These are phyloP conservation scores for Antechinus stuartii DNA, from an alignment of 2,113 vertebrate species.

Conservation along the genomic window DNA sequence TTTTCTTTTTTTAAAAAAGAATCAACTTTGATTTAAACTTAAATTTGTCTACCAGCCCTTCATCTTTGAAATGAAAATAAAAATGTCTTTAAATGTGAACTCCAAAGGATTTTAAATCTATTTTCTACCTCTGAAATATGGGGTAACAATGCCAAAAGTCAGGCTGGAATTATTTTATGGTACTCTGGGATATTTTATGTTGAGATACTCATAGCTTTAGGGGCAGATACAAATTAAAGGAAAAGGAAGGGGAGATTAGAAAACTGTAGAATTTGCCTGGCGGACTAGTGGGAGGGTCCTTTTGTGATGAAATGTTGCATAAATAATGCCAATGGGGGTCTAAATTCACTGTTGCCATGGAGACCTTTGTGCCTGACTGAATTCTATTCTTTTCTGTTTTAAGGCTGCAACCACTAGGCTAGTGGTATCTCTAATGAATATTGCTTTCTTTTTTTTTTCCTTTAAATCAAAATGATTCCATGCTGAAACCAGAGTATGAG, in stretches of 20 bases:
- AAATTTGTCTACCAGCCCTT: constrained; percentile 9
- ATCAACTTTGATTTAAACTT: constrained; percentile 33
- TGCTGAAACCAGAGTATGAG: constrained; percentile 66
- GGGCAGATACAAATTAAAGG: constrained; percentile 56
- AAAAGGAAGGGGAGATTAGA: constrained; percentile 70
- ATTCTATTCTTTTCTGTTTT: constrained; percentile 84
- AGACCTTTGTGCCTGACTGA: constrained; percentile 96
- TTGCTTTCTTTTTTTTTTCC: constrained; percentile 71
- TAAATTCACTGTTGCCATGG: constrained; percentile 94
- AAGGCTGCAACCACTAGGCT: constrained; percentile 80
- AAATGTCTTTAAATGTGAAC: constrained; percentile 11
- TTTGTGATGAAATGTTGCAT: constrained; percentile 94
- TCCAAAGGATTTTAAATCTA: constrained; percentile 1
- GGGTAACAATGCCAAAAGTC: constrained; percentile 18
- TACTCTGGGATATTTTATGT: constrained; percentile 11
- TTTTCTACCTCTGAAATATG: constrained; percentile 46
- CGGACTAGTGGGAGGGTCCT: constrained; percentile 88
- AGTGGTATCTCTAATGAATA: constrained; percentile 74
- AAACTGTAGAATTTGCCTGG: constrained; percentile 85
- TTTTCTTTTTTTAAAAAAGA: background rate
- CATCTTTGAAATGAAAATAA: constrained; percentile 22
- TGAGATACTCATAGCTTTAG: constrained; percentile 78
- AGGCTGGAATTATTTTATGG: constrained; percentile 20
- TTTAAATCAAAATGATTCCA: constrained; percentile 60
- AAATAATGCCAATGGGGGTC: constrained; percentile 92